A percentile compares a stretch with the other conserved stretches of the same genome.
phyloP scores from a whole-genome alignment of 2,113 vertebrate genomes.

The Paratilapia polleni region DNA sequence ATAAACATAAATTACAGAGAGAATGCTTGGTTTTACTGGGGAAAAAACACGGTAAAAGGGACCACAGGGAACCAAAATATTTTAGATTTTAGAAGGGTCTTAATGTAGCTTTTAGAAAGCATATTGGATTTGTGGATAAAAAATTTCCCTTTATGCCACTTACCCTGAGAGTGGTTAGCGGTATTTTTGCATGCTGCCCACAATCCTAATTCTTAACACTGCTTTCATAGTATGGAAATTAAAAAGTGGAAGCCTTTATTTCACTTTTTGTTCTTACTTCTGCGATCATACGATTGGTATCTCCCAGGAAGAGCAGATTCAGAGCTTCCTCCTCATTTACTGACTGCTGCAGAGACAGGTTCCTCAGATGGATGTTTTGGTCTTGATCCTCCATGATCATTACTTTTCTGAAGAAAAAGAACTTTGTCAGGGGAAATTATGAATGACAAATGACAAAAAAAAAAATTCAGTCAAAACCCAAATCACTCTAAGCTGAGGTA shows the following conservation, averaged over 20 bases:
- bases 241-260: neutral
- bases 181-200: conserved; percentile 6
- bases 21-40: conserved; percentile 49
- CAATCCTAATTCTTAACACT: neutral
- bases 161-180: conserved; percentile 23
- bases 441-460: conserved; percentile 13
- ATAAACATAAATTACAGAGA: conserved; percentile 70
- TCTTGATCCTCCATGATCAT: conserved; percentile 92
- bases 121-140: conserved; percentile 35
- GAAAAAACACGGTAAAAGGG: conserved; percentile 35
- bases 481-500: conserved; percentile 14
- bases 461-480: conserved; percentile 1
- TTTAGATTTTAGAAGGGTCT: conserved; percentile 62
- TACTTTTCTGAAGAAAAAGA: conserved; percentile 84
- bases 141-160: conserved; percentile 21
- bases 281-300: conserved; percentile 98
- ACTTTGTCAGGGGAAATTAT: neutral
- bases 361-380: conserved; percentile 96
- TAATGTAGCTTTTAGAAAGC: conserved; percentile 46
- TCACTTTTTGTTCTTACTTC: conserved; percentile 83
- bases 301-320: conserved; percentile 94
- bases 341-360: conserved; percentile 91
- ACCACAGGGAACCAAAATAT: conserved; percentile 58
- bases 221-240: neutral
- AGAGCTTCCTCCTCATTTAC: conserved; percentile 94